Percentiles rank a stretch among this genome's conserved stretches.
phyloP scores from a whole-genome alignment of 2,888 invertebrate genomes.

The Tryphoninae sp. region DNA sequence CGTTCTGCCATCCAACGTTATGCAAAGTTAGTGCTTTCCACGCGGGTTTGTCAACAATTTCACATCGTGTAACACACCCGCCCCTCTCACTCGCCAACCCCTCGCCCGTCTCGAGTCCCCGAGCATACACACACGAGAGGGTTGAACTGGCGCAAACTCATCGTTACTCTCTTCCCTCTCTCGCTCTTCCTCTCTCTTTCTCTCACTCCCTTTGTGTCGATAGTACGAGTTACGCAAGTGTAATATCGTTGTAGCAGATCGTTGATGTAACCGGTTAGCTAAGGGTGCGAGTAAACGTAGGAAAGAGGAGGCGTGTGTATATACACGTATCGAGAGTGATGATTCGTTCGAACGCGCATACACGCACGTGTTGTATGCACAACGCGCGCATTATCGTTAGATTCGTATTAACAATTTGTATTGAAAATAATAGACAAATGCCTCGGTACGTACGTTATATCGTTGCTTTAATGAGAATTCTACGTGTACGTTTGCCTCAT shows the following conservation, averaged over 20 bases:
- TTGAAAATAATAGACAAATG: neutral
- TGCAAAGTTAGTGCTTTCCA: constrained; percentile 57
- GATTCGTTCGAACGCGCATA: neutral
- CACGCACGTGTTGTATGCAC: neutral
- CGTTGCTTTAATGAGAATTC: neutral
- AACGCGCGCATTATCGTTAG: neutral
- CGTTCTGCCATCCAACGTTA: constrained; percentile 48
- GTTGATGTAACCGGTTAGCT: constrained; percentile 24
- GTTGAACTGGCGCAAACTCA: constrained; percentile 33
- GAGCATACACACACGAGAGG: constrained; percentile 28
- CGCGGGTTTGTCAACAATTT: constrained; percentile 55
- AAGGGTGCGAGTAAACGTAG: constrained; percentile 27
- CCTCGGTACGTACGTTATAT: neutral
- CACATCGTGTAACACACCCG: constrained; percentile 37
- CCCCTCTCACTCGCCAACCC: neutral
- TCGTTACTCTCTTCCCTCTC: neutral
- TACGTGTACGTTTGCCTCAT: neutral
- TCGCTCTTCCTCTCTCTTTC: constrained; percentile 17
- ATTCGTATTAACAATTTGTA: neutral
- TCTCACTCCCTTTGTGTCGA: constrained; percentile 21
- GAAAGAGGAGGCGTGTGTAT: neutral
- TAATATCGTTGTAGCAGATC: constrained; percentile 45
- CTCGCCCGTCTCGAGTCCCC: constrained; percentile 31
- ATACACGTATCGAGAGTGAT: neutral
- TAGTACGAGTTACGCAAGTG: constrained; percentile 39